phyloP scores from a whole-genome alignment of 1,140 invertebrate species.

The Drosophila dunni region DNA sequence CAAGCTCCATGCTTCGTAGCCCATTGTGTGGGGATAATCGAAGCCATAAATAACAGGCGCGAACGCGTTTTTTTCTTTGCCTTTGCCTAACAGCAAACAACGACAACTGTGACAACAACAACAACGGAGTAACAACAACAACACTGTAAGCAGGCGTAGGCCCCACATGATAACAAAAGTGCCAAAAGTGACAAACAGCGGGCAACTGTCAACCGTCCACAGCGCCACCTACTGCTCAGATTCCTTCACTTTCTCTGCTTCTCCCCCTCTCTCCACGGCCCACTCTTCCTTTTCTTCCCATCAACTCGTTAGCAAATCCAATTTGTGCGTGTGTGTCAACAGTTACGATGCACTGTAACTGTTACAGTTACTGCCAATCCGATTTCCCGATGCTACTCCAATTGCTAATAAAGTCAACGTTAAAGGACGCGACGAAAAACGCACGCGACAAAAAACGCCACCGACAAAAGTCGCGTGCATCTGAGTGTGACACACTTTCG shows the following conservation, averaged over 20 bases:
- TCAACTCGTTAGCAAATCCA: conserved; percentile 79
- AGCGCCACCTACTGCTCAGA: neutral
- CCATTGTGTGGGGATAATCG: conserved; percentile 80
- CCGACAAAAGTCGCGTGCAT: conserved; percentile 59
- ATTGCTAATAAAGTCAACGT: conserved; percentile 20
- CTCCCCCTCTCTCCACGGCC: neutral
- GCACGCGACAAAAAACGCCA: conserved; percentile 25
- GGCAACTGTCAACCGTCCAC: conserved; percentile 63
- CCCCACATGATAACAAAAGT: conserved; percentile 73
- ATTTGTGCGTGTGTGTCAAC: conserved; percentile 81
- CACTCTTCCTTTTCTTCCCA: neutral
- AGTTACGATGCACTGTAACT: conserved; percentile 60
- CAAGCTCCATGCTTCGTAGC: conserved; percentile 48
- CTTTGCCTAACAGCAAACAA: conserved; percentile 16
- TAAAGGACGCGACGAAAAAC: neutral
- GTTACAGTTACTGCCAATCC: conserved; percentile 21
- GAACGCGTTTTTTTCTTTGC: conserved; percentile 55
- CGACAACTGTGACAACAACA: conserved; percentile 24
- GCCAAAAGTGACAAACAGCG: conserved; percentile 81
- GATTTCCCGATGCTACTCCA: conserved; percentile 2
- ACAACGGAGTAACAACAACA: conserved; percentile 14
- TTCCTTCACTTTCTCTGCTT: too few species aligned
- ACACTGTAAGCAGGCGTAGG: conserved; percentile 18
- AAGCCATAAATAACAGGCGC: conserved; percentile 83
- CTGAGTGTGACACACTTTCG: conserved; percentile 64